Evolutionary conservation across 2,888 invertebrate genomes (phyloP), one percentile per base, ranked within the genome.

Genomic region (Agriopis aurantiaria): DNA sequence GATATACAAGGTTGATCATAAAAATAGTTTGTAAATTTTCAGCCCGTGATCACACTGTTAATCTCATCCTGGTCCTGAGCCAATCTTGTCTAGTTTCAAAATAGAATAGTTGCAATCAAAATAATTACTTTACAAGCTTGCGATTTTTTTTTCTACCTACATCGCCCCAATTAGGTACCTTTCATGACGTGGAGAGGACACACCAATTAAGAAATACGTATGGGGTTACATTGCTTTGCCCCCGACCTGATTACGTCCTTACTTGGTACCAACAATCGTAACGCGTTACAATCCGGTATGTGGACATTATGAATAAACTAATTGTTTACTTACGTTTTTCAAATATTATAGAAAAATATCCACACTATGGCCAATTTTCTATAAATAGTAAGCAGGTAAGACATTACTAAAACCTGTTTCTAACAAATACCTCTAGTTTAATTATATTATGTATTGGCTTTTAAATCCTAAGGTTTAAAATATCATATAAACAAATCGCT

Each of bases 191-290:
- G 9, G 43, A 43, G 8, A 8, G 9, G 9, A 8, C 9, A 43
- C 8, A 43, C 11, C 5, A 46, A 46, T 10, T 45, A 8, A 49
- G 14, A 0, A 55, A 12, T 40, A 23, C 17, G 17, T 23, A 55
- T n/a, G n/a, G 6, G 53, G 53, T 12, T 8, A 55, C 8, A 40
- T 8, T 9, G 17, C 23, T 9, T 63, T 3, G 23, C 12, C 51
- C 65, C 57, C 23, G 12, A 6, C 43, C 57, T 65, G 49, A 65
- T 33, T 58, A 57, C 65, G 57, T 57, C n/a, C 41, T 4, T 9
- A 33, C 33, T 40, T 12, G 33, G 53, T 53, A 33, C 23, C 53
- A 40, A 41, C 41, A 40, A 55, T n/a, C 8, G 55, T 55, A n/a
- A 6, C n/a, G 41, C 53, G 53, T 23, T 52, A 10, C 41, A 9